These are phyloP conservation scores for Drosophila fuyamai DNA, from an alignment of 1,140 invertebrate species.

Conservation along the genomic window DNA sequence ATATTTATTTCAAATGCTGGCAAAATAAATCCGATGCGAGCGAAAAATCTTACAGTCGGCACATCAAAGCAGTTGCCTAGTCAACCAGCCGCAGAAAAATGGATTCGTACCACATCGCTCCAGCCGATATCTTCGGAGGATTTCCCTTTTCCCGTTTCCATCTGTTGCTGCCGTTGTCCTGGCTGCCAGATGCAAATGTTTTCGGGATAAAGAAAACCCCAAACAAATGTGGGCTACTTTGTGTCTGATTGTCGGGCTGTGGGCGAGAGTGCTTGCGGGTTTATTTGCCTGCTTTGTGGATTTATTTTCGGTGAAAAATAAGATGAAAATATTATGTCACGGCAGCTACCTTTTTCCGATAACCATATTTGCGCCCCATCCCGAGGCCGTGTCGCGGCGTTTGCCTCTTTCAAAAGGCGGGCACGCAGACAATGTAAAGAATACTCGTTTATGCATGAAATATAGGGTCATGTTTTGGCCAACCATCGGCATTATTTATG, in stretches of 20 bases:
- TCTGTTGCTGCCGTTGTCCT: constrained; percentile 47
- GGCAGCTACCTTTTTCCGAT: constrained; percentile 53
- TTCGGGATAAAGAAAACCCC: constrained; percentile 28
- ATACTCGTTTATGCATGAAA: constrained; percentile 25
- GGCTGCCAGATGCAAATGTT: constrained; percentile 52
- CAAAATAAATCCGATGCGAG: constrained; percentile 38
- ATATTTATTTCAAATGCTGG: constrained; percentile 37
- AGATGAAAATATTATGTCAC: constrained; percentile 58
- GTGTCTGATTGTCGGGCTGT: constrained; percentile 67
- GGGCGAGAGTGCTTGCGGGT: constrained; percentile 30
- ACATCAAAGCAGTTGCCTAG: constrained; percentile 48
- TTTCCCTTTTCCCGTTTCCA: constrained; percentile 3
- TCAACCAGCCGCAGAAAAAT: constrained; percentile 39
- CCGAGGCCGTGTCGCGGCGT: constrained; percentile 7
- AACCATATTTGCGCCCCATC: constrained; percentile 48
- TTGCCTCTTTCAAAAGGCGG: constrained; percentile 14
- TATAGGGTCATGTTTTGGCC: constrained; percentile 54
- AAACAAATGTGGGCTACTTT: constrained; percentile 60
- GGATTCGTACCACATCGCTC: constrained; percentile 12
- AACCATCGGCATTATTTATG: constrained; percentile 52
- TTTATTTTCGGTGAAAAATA: constrained; percentile 46
- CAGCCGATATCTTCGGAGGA: constrained; percentile 18
- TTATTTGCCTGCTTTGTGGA: constrained; percentile 33
- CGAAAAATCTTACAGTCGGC: constrained; percentile 12
- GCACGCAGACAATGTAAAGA: constrained; percentile 36